Conservation (phyloP, 2,113 vertebrate species). For the Siphamia tubifer region DNA sequence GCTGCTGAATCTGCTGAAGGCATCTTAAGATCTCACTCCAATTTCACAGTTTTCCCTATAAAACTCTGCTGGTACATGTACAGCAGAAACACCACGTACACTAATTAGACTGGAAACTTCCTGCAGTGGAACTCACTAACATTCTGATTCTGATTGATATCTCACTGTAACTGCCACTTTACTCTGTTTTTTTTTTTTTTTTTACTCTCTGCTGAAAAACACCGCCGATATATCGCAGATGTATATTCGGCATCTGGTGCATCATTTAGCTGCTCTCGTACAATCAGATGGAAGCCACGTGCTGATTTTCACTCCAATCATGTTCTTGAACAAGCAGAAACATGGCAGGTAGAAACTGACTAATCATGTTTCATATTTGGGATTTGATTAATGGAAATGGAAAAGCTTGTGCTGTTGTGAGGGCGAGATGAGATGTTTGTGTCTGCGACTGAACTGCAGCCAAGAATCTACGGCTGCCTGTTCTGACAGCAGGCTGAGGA, state of each 20-base stretch:
- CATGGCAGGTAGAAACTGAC: slow-evolving; percentile 1
- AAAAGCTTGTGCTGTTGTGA: not conserved
- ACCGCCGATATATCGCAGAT: not conserved
- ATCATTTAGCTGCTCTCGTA: not conserved
- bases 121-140: not conserved
- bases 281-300: not conserved
- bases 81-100: not conserved
- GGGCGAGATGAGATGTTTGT: slow-evolving; percentile 16
- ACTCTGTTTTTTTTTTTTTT: not conserved
- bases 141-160: not conserved
- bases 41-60: not conserved
- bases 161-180: not conserved
- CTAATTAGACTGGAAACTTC: slow-evolving; percentile 3
- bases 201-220: not conserved
- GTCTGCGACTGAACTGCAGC: slow-evolving; percentile 15
- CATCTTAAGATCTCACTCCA: slow-evolving; percentile 19
- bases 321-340: not conserved
- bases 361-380: slow-evolving; percentile 28
- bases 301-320: not conserved
- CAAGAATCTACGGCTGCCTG: not conserved
- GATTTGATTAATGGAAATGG: slow-evolving; percentile 15
- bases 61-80: not conserved
- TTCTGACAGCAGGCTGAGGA: slow-evolving; percentile 16
- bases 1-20: slow-evolving; percentile 26
- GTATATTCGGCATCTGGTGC: not conserved